Evolutionary conservation across 2,113 vertebrate species (phyloP).

Genomic region (Amblyornis subalaris): DNA sequence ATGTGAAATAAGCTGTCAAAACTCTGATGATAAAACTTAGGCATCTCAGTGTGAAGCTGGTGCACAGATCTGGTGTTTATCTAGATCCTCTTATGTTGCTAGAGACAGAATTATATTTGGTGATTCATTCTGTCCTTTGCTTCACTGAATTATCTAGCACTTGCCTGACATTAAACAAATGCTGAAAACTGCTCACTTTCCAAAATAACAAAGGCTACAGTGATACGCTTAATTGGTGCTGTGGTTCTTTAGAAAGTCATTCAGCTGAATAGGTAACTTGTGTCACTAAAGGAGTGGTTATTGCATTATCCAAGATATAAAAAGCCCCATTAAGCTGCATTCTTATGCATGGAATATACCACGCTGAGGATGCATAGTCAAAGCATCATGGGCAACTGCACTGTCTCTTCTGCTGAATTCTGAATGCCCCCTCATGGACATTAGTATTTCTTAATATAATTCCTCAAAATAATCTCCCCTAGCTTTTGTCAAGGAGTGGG

Average conservation of each 20-base stretch:
- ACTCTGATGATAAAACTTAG: neutral
- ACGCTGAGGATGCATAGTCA: neutral
- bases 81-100: neutral
- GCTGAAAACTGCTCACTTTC: neutral
- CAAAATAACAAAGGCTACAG: neutral
- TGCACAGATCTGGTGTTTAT: neutral
- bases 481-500: neutral
- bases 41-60: neutral
- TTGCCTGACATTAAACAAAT: neutral
- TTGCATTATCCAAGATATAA: neutral
- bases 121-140: neutral
- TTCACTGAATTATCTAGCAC: neutral
- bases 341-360: neutral
- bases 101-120: neutral
- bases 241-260: neutral
- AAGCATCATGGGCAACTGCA: neutral
- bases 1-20: neutral
- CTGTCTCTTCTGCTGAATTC: neutral
- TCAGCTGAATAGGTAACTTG: neutral
- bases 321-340: neutral
- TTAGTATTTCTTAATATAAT: neutral
- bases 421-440: neutral
- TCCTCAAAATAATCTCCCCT: neutral
- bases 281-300: neutral
- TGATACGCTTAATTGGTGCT: neutral